Evolutionary conservation across 1,140 invertebrate genomes (phyloP), one percentile per base, ranked within the genome.

Genomic region (Colletes gigas): DNA sequence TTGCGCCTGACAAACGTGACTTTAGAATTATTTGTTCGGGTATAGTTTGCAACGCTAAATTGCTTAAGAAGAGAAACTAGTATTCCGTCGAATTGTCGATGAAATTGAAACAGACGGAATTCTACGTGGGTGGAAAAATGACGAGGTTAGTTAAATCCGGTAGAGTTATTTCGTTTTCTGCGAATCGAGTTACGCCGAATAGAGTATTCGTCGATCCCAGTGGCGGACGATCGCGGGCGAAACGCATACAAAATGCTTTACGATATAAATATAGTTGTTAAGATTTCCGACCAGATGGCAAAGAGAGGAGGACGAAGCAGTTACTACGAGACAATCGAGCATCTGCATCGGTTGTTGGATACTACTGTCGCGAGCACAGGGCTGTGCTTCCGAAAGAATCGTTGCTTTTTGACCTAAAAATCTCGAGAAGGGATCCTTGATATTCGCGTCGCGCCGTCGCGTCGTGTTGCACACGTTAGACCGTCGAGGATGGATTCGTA

Each of bases 251-350:
- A 76, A 76, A 86, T 84, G 84, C 84, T 88, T 85, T 80, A 79
- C 54, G 62, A 82, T 83, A 84, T 86, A 87, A 86, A 85, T 78
- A 73, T 86, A 88, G 76, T 76, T 65, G 19, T 85, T 88, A 88
- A 88, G 78, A 87, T 75, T 88, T 67, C 72, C 50, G 78, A 88
- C 81, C 85, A 85, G 86, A 75, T 83, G 67, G 55, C 55, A 67
- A 84, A 41, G 59, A 52, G 63, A 79, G 54, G 50, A 78, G 44
- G 52, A 50, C 81, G 65, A 30, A 68, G 21, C 75, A 69, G 55
- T 77, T 60, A 60, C 15, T 71, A 72, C 14, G 19, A 76, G 76
- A 54, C 67, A 39, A 75, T 63, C 59, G 70, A 79, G 30, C 57
- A 41, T 59, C 50, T 55, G 14, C 9, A 9, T 14, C 55, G 78